These are phyloP conservation scores for Volucella inflata DNA, from an alignment of 2,888 invertebrate species.

Conservation along the genomic window DNA sequence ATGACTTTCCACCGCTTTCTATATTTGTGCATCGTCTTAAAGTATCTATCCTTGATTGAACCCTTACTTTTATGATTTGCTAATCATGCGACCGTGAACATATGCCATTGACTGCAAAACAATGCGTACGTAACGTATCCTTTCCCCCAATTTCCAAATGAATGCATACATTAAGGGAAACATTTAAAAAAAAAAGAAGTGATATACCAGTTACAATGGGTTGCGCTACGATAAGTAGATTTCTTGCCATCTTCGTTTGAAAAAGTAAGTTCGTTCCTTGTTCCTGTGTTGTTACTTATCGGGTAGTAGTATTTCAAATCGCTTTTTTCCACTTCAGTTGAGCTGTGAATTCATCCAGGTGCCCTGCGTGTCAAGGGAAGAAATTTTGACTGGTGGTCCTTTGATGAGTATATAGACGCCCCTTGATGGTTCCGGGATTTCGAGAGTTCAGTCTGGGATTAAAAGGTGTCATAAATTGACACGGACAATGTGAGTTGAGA, in stretches of 20 bases:
- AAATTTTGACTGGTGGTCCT: too few relatives aligned
- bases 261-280: conserved; percentile 26
- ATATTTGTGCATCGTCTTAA: conserved; percentile 56
- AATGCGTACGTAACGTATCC: conserved; percentile 73
- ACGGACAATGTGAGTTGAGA: too few relatives aligned
- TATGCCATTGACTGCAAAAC: conserved; percentile 71
- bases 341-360: conserved; percentile 70
- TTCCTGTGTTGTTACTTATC: conserved; percentile 12
- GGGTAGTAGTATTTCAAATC: conserved; percentile 43
- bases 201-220: conserved; percentile 66
- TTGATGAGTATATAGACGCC: too few relatives aligned
- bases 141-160: conserved; percentile 67
- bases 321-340: conserved; percentile 61
- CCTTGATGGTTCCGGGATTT: too few relatives aligned
- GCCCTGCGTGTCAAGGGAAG: conserved; percentile 20
- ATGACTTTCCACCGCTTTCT: conserved; percentile 34
- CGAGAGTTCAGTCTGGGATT: too few relatives aligned
- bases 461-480: too few relatives aligned
- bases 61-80: conserved; percentile 29
- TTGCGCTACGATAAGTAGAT: conserved; percentile 67
- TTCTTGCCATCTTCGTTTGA: conserved; percentile 58
- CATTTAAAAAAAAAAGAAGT: conserved; percentile 41
- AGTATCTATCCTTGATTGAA: conserved; percentile 38
- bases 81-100: conserved; percentile 73
- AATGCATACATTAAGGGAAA: conserved; percentile 69